Percentiles rank a stretch among this genome's conserved stretches.
Evolutionary conservation across 1,140 invertebrate species (phyloP).

Genomic region (Drosophila bocki): DNA sequence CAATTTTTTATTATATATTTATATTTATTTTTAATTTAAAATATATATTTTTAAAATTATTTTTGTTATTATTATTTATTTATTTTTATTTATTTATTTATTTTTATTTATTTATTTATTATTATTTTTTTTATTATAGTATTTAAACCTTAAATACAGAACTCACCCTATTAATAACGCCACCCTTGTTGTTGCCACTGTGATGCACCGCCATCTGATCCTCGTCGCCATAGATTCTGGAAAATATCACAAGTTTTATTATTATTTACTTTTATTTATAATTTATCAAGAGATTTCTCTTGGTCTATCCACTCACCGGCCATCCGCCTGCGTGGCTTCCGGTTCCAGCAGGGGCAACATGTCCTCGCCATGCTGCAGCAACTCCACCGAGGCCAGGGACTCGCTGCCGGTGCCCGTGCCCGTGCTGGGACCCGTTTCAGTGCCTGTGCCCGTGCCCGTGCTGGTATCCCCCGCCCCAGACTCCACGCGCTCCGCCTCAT

Average conservation of each 20-base stretch:
- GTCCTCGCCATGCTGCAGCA: slow-evolving; percentile 78
- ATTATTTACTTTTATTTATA: neutral
- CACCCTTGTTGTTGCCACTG: slow-evolving; percentile 26
- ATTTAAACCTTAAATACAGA: too few relatives aligned
- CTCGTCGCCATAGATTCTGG: slow-evolving; percentile 70
- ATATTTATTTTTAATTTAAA: too few relatives aligned
- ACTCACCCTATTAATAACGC: slow-evolving; percentile 49
- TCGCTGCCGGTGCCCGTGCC: slow-evolving; percentile 69
- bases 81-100: too few relatives aligned
- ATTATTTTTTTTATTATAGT: neutral
- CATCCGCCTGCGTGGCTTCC: slow-evolving; percentile 47
- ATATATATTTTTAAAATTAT: too few relatives aligned
- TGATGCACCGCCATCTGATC: slow-evolving; percentile 52
- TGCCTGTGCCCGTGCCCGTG: slow-evolving; percentile 45
- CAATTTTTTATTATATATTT: too few relatives aligned
- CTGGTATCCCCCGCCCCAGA: slow-evolving; percentile 62
- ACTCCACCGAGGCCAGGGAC: slow-evolving; percentile 67
- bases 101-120: too few relatives aligned
- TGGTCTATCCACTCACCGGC: slow-evolving; percentile 26
- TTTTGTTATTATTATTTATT: too few relatives aligned
- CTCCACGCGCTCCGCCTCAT: slow-evolving; percentile 87
- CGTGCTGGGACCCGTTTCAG: slow-evolving; percentile 33
- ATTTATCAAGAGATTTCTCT: neutral
- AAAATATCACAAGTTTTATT: neutral
- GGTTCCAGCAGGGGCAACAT: slow-evolving; percentile 78